Evolutionary conservation across 1,140 invertebrate genomes (phyloP), one percentile per base, ranked within the genome.

Genomic region (Tenebrio molitor): DNA sequence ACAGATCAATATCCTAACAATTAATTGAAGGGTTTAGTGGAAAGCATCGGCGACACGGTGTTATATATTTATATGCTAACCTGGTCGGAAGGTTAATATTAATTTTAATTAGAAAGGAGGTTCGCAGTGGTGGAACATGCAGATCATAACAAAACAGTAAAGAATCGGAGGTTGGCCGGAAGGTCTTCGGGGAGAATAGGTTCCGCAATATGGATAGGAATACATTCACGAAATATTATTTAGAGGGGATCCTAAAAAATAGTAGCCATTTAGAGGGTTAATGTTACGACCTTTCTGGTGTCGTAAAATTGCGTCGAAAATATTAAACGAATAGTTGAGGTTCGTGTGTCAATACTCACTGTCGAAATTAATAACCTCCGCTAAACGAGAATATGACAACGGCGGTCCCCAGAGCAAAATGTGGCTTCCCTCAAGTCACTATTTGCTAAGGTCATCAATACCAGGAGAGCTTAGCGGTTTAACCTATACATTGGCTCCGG

Each of bases 391-490:
- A 7, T 39, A 58, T 58, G 50, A 25, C 50, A 58, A 58, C 50
- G 29, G 29, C 29, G 36, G 39, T 21, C 17, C 10, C 36, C 34
- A 42, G 44, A 42, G 36, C 19, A 66, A 41, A 44, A 66, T 66
- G 64, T 14, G 64, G 64, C 19, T 66, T 5, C 5, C 64, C 64
- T 42, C 64, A 41, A 66, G 64, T 66, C 42, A 44, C 17, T 66
- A 66, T 66, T 66, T 66, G 42, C 42, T 42, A 44, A 44, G 42
- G 42, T 66, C 42, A 66, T 66, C 64, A 66, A 66, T 66, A 66
- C 36, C 36, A 21, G 17, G n/a, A 66, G 21, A 66, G 64, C 36
- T 42, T 66, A 66, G 64, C 14, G 64, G 64, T 66, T 58, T 58
- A 25, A 58, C 21, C 50, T 58, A 25, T 29, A 58, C 50, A 58